These are phyloP conservation scores for Haliclona indistincta DNA, from an alignment of 37 sponge, comb jelly and placozoan species.

Conservation along the genomic window DNA sequence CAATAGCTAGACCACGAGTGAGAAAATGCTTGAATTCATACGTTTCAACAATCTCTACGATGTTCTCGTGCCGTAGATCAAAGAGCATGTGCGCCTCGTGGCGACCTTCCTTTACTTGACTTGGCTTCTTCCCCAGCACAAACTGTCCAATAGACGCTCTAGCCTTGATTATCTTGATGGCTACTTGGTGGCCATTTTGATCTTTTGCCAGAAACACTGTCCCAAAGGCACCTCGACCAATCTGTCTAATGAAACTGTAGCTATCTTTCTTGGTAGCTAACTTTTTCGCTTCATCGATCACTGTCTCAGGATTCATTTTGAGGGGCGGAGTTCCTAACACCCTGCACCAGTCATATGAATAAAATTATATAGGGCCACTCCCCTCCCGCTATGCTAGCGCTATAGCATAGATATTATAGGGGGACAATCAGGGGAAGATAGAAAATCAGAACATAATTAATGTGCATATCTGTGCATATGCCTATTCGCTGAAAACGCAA, in stretches of 20 bases:
- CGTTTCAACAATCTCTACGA: not conserved
- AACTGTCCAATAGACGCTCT: not conserved
- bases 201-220: slow-evolving; percentile 14
- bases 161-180: slow-evolving; percentile 33
- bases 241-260: not conserved
- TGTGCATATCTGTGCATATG: no score
- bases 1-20: slow-evolving; percentile 13
- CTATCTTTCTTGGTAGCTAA: not conserved
- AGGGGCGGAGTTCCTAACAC: no score
- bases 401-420: no score
- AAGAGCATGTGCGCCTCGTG: slow-evolving; percentile 12
- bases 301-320: no score
- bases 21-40: slow-evolving; percentile 1
- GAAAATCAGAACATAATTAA: no score
- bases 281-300: not conserved
- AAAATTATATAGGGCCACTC: no score
- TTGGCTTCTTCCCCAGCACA: not conserved
- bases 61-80: slow-evolving; percentile 2
- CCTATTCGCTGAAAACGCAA: no score
- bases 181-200: slow-evolving; percentile 5
- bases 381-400: no score
- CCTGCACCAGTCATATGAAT: no score
- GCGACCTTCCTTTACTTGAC: not conserved
- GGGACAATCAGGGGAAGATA: no score
- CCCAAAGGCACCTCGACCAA: slow-evolving; percentile 39